These are phyloP conservation scores for Morone saxatilis DNA, from an alignment of 2,113 vertebrate species.

Conservation along the genomic window DNA sequence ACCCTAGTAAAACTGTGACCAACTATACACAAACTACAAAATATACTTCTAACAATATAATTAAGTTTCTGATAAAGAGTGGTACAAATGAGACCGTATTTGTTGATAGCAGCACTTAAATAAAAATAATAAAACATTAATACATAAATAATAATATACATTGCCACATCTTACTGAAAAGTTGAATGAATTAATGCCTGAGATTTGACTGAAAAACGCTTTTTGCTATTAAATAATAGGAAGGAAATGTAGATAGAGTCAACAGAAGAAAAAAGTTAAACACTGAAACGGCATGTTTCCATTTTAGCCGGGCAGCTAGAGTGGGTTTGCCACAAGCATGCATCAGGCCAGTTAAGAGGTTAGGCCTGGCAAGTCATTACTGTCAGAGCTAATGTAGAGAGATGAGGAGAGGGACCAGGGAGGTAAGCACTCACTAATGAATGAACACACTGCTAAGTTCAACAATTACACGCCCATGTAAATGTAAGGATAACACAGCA, in stretches of 20 bases:
- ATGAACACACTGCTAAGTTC: conserved; percentile 80
- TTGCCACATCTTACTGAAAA: conserved; percentile 19
- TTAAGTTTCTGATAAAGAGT: too few relatives aligned
- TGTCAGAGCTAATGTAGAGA: conserved; percentile 85
- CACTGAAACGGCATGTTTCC: conserved; percentile 75
- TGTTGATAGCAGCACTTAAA: neutral
- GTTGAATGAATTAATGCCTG: conserved; percentile 25
- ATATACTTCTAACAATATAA: neutral
- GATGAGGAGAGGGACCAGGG: conserved; percentile 78
- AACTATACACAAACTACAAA: neutral
- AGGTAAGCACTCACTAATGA: conserved; percentile 79
- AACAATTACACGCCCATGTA: conserved; percentile 82
- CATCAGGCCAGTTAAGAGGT: conserved; percentile 81
- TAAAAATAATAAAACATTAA: neutral
- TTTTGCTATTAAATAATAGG: conserved; percentile 30
- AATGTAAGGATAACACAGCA: conserved; percentile 81
- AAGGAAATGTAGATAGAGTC: conserved; percentile 34
- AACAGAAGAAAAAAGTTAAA: conserved; percentile 26
- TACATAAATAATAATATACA: neutral
- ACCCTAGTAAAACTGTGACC: neutral
- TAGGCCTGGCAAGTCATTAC: conserved; percentile 79
- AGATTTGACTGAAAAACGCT: conserved; percentile 38
- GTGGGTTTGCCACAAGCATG: conserved; percentile 77
- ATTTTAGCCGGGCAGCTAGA: conserved; percentile 72
- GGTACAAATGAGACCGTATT: neutral